Evolutionary conservation across 2,888 invertebrate genomes (phyloP), one percentile per base, ranked within the genome.

Genomic region (Cerastis leucographa): DNA sequence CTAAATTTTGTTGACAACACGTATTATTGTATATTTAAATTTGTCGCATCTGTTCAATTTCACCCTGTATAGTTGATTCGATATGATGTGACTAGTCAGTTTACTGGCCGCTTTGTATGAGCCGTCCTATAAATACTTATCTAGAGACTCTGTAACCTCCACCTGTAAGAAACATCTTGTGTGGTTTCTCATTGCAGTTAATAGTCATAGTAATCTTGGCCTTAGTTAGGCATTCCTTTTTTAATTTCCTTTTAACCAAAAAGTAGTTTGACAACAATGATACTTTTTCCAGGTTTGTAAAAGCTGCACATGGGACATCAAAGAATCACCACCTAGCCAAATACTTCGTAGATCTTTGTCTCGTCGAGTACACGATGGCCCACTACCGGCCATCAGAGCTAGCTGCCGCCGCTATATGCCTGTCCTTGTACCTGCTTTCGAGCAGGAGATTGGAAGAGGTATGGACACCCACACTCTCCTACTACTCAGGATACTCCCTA

Each of bases 291-390:
- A 98, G 98, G 88, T 97, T 97, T 88, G 96, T 97, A 12, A 97
- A 97, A 90, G 97, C 97, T 17, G 97, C 97, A 0, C 96, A 96
- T 66, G 98, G 98, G 3, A 93, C 94, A 29, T 93, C 96, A 5
- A 94, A 94, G 89, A 97, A 97, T 88, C 99, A 99, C 92, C 97
- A 98, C 73, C 96, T 99, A 94, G 98, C 99, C 22, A 99, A 99
- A 95, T 99, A 99, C 93, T 97, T 99, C 77, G 97, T 99, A 90
- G 99, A 99, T 93, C 96, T 99, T 81, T 97, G 98, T 74, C 96
- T 99, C 65, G 94, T 99, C 12, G 98, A 99, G 79, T 99, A 99
- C 92, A 97, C 97, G 22, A 97, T 99, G 97, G 97, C 98, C 35
- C 97, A 98, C 89, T 97, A 98, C 89, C 97, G 97, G 79, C 99